These are phyloP conservation scores for Rhabdornis inornatus DNA, from an alignment of 2,113 vertebrate genomes.

Conservation along the genomic window DNA sequence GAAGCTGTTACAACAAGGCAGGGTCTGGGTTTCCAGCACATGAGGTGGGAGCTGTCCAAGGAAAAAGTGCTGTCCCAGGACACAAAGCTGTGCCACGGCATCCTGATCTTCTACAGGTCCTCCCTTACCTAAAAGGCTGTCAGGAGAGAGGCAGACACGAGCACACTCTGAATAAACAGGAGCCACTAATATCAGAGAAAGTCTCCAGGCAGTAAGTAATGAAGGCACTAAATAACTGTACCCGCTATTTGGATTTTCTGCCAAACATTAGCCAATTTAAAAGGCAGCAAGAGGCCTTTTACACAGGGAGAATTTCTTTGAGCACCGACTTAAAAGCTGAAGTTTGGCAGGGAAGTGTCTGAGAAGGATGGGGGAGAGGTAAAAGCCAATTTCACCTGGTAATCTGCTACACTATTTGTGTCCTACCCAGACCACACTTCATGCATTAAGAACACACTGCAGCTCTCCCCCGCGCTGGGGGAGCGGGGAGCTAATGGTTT, in stretches of 20 bases:
- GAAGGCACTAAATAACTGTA: slow-evolving; percentile 51
- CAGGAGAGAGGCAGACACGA: not conserved
- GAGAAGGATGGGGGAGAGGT: slow-evolving; percentile 65
- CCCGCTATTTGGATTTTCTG: slow-evolving; percentile 52
- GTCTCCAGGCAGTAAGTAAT: slow-evolving; percentile 50
- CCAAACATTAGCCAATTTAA: slow-evolving; percentile 67
- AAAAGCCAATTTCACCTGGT: slow-evolving; percentile 75
- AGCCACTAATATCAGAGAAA: slow-evolving; percentile 49
- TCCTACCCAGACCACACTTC: slow-evolving; percentile 58
- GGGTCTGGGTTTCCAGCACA: not conserved
- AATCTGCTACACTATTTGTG: slow-evolving; percentile 75
- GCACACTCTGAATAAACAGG: slow-evolving; percentile 45
- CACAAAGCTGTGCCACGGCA: not conserved
- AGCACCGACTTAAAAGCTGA: slow-evolving; percentile 72
- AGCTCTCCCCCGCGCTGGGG: slow-evolving; percentile 39
- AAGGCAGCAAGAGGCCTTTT: slow-evolving; percentile 75
- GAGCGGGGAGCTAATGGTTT: slow-evolving; percentile 59
- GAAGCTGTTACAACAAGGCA: slow-evolving; percentile 31
- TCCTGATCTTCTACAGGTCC: slow-evolving; percentile 1
- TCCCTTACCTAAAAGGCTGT: not conserved
- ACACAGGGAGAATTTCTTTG: slow-evolving; percentile 67
- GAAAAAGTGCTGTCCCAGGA: not conserved
- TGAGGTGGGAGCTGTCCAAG: slow-evolving; percentile 40
- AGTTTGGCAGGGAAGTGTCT: slow-evolving; percentile 76
- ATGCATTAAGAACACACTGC: slow-evolving; percentile 65